Conservation (phyloP, 1,140 invertebrate species). For the Megalonaias nervosa region DNA sequence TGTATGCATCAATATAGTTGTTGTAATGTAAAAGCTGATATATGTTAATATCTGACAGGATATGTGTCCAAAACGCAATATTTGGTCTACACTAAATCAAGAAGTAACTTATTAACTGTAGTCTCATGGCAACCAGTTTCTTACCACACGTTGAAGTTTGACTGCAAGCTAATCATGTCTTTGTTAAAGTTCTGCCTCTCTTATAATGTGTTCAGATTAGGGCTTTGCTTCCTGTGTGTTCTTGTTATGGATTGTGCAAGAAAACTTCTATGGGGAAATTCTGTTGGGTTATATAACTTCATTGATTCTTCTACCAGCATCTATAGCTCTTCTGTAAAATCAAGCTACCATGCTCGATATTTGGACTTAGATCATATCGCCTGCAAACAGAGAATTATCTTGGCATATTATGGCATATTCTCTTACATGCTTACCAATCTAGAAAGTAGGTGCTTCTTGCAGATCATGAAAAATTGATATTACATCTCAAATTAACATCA, state of each 20-base stretch:
- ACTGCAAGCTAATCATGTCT: conserved; percentile 33
- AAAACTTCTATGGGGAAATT: background rate
- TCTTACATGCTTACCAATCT: conserved; percentile 4
- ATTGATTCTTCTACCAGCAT: background rate
- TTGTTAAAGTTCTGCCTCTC: conserved; percentile 22
- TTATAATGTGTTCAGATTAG: conserved; percentile 13
- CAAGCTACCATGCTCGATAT: conserved; percentile 25
- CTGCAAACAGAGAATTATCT: conserved; percentile 21
- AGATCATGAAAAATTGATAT: background rate
- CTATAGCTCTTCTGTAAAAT: conserved; percentile 19
- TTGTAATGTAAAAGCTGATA: conserved; percentile 42
- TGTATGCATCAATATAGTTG: conserved; percentile 15
- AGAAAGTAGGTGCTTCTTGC: conserved; percentile 1
- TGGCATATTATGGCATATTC: conserved; percentile 1
- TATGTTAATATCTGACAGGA: conserved; percentile 28
- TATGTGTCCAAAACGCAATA: conserved; percentile 32
- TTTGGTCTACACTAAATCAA: conserved; percentile 15
- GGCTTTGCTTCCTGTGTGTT: conserved; percentile 17
- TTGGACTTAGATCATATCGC: conserved; percentile 38
- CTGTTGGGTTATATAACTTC: conserved; percentile 1
- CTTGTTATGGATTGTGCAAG: conserved; percentile 31
- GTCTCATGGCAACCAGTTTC: background rate
- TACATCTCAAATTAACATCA: conserved; percentile 8
- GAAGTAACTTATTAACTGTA: conserved; percentile 27
- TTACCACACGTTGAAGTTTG: conserved; percentile 7